Evolutionary conservation across 2,797 vertebrate genomes (phyloP), one percentile per base, ranked within the genome.

Genomic region (Betta splendens): DNA sequence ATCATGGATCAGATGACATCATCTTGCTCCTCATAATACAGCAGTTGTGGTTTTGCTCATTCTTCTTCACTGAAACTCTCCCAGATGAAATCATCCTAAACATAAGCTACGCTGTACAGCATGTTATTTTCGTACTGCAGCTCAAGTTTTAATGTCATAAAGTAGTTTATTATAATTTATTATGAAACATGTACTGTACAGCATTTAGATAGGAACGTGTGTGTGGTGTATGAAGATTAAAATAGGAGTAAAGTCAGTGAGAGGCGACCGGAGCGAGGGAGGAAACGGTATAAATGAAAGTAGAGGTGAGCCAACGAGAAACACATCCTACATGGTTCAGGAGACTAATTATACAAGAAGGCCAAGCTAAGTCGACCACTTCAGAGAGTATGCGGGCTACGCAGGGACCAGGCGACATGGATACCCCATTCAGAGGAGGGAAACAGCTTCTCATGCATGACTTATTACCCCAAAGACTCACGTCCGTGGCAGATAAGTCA

Each of bases 361-460:
- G 89, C 84, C 84, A 85, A 65, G 77, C 65, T 82, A 80, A 86
- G 77, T 85, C 80, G 79, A 72, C 70, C 87, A 81, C 84, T 89
- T 85, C 85, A 86, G 84, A 82, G 83, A 83, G 80, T 83, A 79
- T 79, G 63, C 81, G 51, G 89, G 88, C 87, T 86, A 89, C 79
- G 66, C 63, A 71, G 85, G 87, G 89, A 86, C 86, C 77, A 12
- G 60, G 86, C 84, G 85, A 85, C 80, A 88, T 84, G 86, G 88
- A 88, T 84, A 85, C 79, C 82, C 83, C 78, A 65, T 86, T 79
- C 86, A 89, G 82, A 81, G 74, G 75, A 85, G 80, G 81, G 83
- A 83, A 87, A 84, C 88, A 91, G 89, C 85, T 91, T 91, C 90
- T 92, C 90, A 93, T 93, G 92, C 92, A 92, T 93, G 89, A 74